phyloP scores from a whole-genome alignment of 2,113 vertebrate genomes.

The Oriolus oriolus region DNA sequence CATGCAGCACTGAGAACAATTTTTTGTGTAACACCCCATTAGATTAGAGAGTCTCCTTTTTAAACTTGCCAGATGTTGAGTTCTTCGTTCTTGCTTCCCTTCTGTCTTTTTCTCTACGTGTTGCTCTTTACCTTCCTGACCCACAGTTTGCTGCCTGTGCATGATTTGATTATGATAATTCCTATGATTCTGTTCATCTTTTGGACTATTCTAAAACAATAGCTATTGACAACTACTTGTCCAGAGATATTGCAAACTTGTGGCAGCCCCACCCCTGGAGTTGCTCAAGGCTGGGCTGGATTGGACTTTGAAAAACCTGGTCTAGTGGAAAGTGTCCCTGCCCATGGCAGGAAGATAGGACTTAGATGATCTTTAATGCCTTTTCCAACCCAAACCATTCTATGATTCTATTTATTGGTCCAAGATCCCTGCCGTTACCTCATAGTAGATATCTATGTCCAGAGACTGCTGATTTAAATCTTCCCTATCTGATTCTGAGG shows the following conservation, averaged over 20 bases:
- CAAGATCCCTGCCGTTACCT: neutral
- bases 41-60: neutral
- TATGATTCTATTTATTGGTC: neutral
- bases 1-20: neutral
- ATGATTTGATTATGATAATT: neutral
- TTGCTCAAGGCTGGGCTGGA: neutral
- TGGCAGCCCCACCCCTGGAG: neutral
- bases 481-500: neutral
- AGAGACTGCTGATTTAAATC: neutral
- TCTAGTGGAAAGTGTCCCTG: neutral
- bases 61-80: accelerated
- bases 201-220: neutral
- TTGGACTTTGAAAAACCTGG: neutral
- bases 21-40: neutral
- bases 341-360: neutral
- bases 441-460: neutral
- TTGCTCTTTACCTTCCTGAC: neutral
- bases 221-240: neutral
- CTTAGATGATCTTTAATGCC: neutral
- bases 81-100: neutral
- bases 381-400: neutral
- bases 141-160: neutral
- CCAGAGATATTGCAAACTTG: neutral
- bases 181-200: neutral
- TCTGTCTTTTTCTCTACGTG: neutral